Base-by-base conservation (phyloP, 2,888 invertebrate species). In the Harpalus rufipes region DNA sequence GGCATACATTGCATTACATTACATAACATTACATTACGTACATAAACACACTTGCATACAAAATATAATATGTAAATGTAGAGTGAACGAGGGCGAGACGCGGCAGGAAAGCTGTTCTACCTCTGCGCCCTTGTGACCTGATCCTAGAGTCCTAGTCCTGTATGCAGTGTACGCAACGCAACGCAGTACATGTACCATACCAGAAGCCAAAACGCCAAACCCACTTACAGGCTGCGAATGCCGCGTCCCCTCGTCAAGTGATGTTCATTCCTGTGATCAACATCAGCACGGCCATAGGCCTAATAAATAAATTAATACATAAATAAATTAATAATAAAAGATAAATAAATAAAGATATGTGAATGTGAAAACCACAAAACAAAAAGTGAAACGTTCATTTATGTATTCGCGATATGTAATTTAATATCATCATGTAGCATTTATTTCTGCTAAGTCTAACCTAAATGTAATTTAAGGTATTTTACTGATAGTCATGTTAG, bases 261-360 rank as follows among this genome's bases (percentile, higher is more conserved):
- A 90, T 90, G 90, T 90, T 90, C 89, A 89, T 89, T 89, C 90
- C 90, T 90, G 90, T 90, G 90, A 90, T 90, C 90, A 88, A 90
- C 90, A 89, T 88, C 88, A 89, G 89, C 89, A 89, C 89, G 89
- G 86, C 86, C 85, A 80, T 72, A 79, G 85, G 85, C 85, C 85
- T 84, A 84, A 78, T 84, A 84, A 78, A 51, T 61, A 51, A 84
- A 63, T 84, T 58, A 74, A 76, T 82, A 72, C 56, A 14, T 44
- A 83, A 83, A 59, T 84, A 76, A 84, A 84, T 84, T 68, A 81
- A 68, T 81, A 68, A 63, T 81, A 65, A 68, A 68, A 81, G 65
- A 68, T 81, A 81, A 68, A 61, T 81, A 65, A 81, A 59, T 79
- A 79, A 79, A 79, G 79, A 79, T 14, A 79, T 80, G 61, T 80